Evolutionary conservation across 2,797 vertebrate species (phyloP).

Genomic region (Lepidocolaptes lacrymiger): DNA sequence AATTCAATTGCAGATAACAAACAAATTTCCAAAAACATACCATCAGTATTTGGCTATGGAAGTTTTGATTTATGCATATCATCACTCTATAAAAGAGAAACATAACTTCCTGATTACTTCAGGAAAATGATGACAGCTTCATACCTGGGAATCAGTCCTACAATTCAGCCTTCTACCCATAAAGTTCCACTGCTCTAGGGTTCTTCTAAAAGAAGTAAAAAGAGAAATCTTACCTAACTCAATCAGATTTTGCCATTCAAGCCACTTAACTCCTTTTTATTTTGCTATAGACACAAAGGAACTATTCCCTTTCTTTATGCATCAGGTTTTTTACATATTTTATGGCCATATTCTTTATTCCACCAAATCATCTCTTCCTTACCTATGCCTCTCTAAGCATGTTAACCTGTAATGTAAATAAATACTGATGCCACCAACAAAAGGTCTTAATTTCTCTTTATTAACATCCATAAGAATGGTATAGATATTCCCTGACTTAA

Average conservation of each 20-base stretch:
- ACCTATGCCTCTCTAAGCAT: neutral
- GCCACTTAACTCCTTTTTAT: neutral
- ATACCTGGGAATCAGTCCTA: neutral
- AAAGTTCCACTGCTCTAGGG: neutral
- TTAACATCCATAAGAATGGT: neutral
- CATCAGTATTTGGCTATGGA: neutral
- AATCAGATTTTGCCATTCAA: neutral
- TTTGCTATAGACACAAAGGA: neutral
- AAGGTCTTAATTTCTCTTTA: neutral
- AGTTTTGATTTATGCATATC: neutral
- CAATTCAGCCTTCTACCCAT: neutral
- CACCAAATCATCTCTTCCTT: neutral
- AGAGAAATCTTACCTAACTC: neutral
- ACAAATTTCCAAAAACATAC: neutral
- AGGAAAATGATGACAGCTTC: neutral
- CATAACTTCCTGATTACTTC: neutral
- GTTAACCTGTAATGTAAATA: neutral
- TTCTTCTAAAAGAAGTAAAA: neutral
- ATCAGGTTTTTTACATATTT: fast-evolving
- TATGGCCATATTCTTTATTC: neutral
- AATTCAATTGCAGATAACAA: neutral
- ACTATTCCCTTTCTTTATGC: neutral
- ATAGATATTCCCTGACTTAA: neutral
- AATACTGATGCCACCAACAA: neutral
- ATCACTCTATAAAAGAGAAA: neutral